Evolutionary conservation across 1,140 invertebrate species (phyloP), one percentile per base, ranked within the genome.

Genomic region (Aphelinus certus): DNA sequence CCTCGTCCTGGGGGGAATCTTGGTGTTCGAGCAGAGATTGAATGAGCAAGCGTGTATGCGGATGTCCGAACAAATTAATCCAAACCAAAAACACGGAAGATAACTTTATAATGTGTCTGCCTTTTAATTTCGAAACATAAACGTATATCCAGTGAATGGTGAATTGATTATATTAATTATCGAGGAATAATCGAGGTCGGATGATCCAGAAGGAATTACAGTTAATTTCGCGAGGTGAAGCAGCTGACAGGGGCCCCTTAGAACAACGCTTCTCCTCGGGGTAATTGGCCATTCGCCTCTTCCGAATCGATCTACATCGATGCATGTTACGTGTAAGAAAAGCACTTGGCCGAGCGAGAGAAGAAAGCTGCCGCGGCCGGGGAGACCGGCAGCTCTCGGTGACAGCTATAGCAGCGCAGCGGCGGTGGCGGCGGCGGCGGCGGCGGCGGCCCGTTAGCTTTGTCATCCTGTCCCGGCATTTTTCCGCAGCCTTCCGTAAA

Each of bases 391-490:
- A 26, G 6, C 26, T 60, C 6, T 5, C 3, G 26, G 3, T 26
- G 57, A n/a, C n/a, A 60, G 6, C 6, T 26, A 6, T 60, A 60
- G 68, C 68, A 70, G n/a, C 58, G 57, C 46, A 70, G 57, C 66
- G 66, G 2, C 69, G 71, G 71, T 78, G 26, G 26, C 26, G 26
- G 26, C 26, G 26, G 26, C 26, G 26, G 26, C 26, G 26, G 26
- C 26, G 60, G 70, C 64, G 70, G 71, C 51, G 64, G 71, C 65
- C 81, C 81, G 80, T 85, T 83, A 84, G 77, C 76, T 83, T 85
- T 83, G 84, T 86, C 82, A 83, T 80, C 79, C 78, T 79, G 77
- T 67, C 78, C 75, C 75, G 66, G 78, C 78, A 69, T 72, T 66
- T 78, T 79, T 73, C 75, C 67, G 66, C 68, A 10, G 69, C 58